Evolutionary conservation across 2,888 invertebrate genomes (phyloP).

Genomic region (Notodonta dromedarius): DNA sequence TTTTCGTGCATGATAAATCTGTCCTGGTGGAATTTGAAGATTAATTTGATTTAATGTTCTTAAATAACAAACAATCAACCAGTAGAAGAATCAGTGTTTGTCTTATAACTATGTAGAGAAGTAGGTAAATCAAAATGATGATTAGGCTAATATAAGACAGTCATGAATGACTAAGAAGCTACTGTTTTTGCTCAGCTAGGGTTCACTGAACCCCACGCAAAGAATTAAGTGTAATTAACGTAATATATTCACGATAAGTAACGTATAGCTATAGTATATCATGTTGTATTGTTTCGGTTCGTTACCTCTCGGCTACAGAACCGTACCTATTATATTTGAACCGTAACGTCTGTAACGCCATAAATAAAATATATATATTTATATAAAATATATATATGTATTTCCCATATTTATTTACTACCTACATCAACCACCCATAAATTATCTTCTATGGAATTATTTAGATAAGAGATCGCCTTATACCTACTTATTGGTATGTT

Average conservation of each 20-base stretch:
- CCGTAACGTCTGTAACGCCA: neutral
- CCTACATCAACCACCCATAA: too few species aligned
- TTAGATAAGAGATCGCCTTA: too few species aligned
- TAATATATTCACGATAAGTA: neutral
- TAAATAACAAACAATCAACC: neutral
- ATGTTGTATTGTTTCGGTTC: neutral
- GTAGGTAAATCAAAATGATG: too few species aligned
- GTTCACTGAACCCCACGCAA: neutral
- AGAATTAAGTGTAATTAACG: neutral
- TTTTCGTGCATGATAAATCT: slow-evolving; percentile 23
- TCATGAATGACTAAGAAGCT: too few species aligned
- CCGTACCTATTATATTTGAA: neutral
- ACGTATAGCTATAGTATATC: neutral
- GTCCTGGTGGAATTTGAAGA: slow-evolving; percentile 18
- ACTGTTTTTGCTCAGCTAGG: neutral
- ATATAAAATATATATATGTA: too few species aligned
- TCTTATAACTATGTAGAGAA: too few species aligned
- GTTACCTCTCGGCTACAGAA: neutral
- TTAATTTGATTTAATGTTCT: neutral
- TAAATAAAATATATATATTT: too few species aligned
- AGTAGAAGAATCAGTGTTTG: neutral
- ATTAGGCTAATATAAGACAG: too few species aligned
- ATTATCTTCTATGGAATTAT: too few species aligned
- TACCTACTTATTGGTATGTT: too few species aligned
- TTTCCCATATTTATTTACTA: too few species aligned